Conservation (phyloP, 1,140 invertebrate species). For the Hylaeus volcanicus region DNA sequence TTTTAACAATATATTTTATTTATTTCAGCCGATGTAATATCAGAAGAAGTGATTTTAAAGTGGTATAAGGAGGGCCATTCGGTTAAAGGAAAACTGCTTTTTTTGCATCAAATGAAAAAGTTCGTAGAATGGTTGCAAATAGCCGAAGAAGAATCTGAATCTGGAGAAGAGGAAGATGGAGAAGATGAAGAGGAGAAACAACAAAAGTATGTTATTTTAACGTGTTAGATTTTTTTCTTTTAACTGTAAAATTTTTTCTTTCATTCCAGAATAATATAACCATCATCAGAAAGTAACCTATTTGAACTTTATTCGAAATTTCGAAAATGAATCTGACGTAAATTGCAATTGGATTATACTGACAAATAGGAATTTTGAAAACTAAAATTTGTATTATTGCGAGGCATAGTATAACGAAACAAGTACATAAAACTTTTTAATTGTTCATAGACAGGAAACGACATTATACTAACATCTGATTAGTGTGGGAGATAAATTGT, state of each 20-base stretch:
- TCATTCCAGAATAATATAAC: conserved; percentile 67
- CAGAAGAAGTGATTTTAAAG: conserved; percentile 94
- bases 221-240: conserved; percentile 29
- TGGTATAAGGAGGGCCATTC: conserved; percentile 97
- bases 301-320: conserved; percentile 70
- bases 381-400: conserved; percentile 64
- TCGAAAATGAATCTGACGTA: conserved; percentile 46
- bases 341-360: conserved; percentile 57
- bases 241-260: conserved; percentile 20
- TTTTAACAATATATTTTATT: conserved; percentile 34
- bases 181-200: conserved; percentile 78
- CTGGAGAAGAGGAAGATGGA: conserved; percentile 79
- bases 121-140: conserved; percentile 98
- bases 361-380: conserved; percentile 54
- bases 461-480: conserved; percentile 55
- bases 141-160: conserved; percentile 92
- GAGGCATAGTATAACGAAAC: conserved; percentile 57
- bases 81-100: conserved; percentile 96
- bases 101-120: conserved; percentile 98
- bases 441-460: conserved; percentile 61
- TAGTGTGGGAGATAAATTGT: conserved; percentile 72
- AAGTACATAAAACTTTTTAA: conserved; percentile 69
- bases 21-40: conserved; percentile 89
- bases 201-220: conserved; percentile 44
- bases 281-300: conserved; percentile 72